Evolutionary conservation across 2,797 vertebrate species (phyloP), one percentile per base, ranked within the genome.

Genomic region (Gephyroberyx darwinii): DNA sequence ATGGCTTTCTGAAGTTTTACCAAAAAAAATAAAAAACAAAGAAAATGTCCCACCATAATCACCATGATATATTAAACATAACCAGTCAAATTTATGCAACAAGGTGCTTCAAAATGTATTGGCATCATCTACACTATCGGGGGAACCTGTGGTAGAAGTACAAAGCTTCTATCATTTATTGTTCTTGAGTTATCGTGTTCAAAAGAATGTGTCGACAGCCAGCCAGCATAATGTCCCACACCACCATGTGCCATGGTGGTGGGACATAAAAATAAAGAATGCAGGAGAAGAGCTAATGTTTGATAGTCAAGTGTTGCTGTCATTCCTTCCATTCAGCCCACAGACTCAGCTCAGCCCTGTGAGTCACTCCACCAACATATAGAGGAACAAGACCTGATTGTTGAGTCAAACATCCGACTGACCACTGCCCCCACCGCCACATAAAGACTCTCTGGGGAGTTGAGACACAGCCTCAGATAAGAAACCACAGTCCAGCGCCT

Each of bases 291-390:
- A 78, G 30, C 67, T 55, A 74, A 74, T 75, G 78, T 62, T 19
- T 52, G 67, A 80, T 26, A 2, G 45, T 53, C 54, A 45, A 59
- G 8, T 41, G 78, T 47, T 30, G 52, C 50, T 8, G 55, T 83
- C 89, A 88, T 86, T 92, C 84, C 84, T 92, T 90, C 90, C 88
- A 91, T 57, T 78, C 83, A 30, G 69, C 84, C 88, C 88, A 86
- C 89, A 66, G 79, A 8, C 69, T 77, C 52, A 14, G 71, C 51
- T 69, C 74, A 66, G 62, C 0, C 30, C 77, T 41, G 58, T 85
- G 88, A 91, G 74, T 89, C 90, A 87, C 81, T 71, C 85, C 77
- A 76, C 80, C 71, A 65, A 86, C 86, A 70, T 62, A 55, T 30
- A 59, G 72, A 80, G 43, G 47, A 87, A 93, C 87, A 94, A 90